phyloP scores from a whole-genome alignment of 2,113 vertebrate species.

The Arothron firmamentum region DNA sequence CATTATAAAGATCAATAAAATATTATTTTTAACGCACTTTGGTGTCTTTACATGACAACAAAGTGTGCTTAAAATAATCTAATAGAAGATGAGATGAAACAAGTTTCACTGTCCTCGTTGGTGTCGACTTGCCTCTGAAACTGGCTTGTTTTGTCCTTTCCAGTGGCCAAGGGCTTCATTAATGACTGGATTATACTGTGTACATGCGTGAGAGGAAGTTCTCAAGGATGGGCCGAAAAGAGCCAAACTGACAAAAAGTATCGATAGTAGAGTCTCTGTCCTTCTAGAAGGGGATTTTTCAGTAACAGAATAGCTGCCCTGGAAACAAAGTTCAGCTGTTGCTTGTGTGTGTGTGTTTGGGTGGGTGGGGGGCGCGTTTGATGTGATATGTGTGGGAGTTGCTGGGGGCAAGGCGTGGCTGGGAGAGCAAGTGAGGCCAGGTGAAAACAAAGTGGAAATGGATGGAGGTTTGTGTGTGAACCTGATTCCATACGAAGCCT shows the following conservation, averaged over 20 bases:
- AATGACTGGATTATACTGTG: conserved; percentile 4
- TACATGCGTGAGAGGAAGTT: background rate
- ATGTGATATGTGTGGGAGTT: conserved; percentile 66
- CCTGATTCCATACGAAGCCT: conserved; percentile 24
- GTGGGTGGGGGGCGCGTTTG: conserved; percentile 1
- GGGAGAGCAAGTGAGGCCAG: conserved; percentile 17
- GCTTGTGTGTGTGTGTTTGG: background rate
- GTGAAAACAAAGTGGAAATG: conserved; percentile 33
- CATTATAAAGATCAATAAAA: too few species aligned
- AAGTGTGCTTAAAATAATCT: conserved; percentile 14
- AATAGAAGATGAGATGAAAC: conserved; percentile 1
- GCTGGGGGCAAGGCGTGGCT: conserved; percentile 56
- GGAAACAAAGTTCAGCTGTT: conserved; percentile 22
- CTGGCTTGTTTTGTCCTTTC: conserved; percentile 11
- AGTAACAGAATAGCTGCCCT: conserved; percentile 47
- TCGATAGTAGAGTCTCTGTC: conserved; percentile 19
- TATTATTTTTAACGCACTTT: background rate
- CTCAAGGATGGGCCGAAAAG: background rate
- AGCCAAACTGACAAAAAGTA: background rate
- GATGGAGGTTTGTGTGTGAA: conserved; percentile 42
- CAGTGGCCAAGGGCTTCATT: conserved; percentile 10
- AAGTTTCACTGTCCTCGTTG: conserved; percentile 36
- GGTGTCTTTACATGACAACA: background rate
- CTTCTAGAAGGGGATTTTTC: conserved; percentile 42
- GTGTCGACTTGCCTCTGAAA: conserved; percentile 29